Conservation (phyloP, 1,140 invertebrate genomes). For the Brachionus rotundiformis region DNA sequence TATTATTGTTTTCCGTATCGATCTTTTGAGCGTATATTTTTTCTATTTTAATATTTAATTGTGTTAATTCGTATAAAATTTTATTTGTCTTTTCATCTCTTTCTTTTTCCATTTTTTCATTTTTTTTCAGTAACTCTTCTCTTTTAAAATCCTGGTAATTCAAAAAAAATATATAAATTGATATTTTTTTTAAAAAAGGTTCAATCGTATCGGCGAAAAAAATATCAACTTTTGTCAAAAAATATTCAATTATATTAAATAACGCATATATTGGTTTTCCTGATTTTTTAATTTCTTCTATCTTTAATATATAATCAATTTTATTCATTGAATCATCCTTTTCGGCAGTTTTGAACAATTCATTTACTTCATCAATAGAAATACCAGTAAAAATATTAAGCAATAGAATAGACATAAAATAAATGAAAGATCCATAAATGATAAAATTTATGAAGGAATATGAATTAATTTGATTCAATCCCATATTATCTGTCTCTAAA, state of each 20-base stretch:
- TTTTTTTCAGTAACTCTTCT: background rate
- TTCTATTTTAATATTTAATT: background rate
- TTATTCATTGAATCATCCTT: background rate
- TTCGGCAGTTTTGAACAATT: background rate
- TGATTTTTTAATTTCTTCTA: background rate
- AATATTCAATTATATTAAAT: no score
- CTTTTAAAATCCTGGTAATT: background rate
- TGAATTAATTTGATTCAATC: background rate
- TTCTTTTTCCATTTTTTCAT: background rate
- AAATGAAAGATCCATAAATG: background rate
- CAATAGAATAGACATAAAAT: background rate
- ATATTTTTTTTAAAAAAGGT: no score
- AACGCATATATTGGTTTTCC: background rate
- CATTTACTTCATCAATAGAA: background rate
- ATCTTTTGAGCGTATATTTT: background rate
- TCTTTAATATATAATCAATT: background rate
- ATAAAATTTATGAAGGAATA: background rate
- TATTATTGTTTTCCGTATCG: background rate
- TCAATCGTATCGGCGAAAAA: no score
- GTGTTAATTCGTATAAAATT: background rate
- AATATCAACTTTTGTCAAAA: background rate
- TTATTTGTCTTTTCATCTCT: background rate
- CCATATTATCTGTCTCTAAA: background rate
- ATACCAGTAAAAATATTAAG: background rate
- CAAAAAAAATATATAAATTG: background rate